These are phyloP conservation scores for Tipula helvola DNA, from an alignment of 2,888 invertebrate species.

Conservation along the genomic window DNA sequence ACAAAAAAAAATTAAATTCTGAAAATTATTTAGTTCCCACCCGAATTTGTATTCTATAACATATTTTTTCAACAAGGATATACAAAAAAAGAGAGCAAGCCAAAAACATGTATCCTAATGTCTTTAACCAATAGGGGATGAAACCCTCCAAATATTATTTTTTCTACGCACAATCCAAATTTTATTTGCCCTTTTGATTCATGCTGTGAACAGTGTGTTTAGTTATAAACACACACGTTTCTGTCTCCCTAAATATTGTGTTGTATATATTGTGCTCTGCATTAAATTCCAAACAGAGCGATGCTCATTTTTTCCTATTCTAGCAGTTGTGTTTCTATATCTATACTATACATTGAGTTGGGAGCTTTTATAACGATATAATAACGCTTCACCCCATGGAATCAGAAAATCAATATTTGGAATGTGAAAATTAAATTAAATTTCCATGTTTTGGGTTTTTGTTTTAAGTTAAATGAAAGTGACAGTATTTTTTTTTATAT, in stretches of 20 bases:
- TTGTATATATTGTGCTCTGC: neutral
- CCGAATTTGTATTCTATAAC: neutral
- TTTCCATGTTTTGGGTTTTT: neutral
- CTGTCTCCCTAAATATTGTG: neutral
- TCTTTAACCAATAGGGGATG: neutral
- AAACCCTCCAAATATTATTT: neutral
- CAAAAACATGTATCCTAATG: neutral
- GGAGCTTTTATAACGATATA: neutral
- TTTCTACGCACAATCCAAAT: neutral
- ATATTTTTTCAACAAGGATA: neutral
- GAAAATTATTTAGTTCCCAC: neutral
- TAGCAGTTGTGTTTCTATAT: neutral
- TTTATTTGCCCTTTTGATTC: neutral
- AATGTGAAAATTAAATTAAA: slow-evolving; percentile 4
- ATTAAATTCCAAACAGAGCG: neutral
- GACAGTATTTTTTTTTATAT: neutral
- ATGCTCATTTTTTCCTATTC: neutral
- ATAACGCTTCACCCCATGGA: neutral
- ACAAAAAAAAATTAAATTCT: neutral
- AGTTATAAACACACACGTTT: neutral
- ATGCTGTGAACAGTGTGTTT: neutral
- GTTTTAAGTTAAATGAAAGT: neutral
- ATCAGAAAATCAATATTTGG: neutral
- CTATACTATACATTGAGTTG: neutral
- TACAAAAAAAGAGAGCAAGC: neutral